Evolutionary conservation across 2,888 invertebrate genomes (phyloP), one percentile per base, ranked within the genome.

Genomic region (Dyspetes luteomarginatus): DNA sequence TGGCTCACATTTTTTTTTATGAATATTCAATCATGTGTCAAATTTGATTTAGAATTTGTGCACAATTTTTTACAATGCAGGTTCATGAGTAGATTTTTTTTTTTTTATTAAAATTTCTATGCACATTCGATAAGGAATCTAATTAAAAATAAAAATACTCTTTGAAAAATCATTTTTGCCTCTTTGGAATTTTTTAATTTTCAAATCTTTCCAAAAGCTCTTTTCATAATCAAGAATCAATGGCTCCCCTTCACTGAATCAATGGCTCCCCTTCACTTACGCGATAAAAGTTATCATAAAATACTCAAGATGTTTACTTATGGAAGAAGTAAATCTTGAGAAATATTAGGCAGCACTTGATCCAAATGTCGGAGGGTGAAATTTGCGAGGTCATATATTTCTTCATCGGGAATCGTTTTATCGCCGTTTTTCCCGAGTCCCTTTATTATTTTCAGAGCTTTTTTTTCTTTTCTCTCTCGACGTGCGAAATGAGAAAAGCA

Each of bases 261-360:
- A 56, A 73, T 56, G 55, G 7, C n/a, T n/a, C n/a, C n/a, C n/a
- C n/a, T 36, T 55, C 45, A 12, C 24, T 45, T 36, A 45, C 15
- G 67, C 48, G 30, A 60, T 65, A 69, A 74, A 73, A 77, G 81
- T 69, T 69, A 81, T 78, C 69, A 74, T 69, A 74, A 74, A 77
- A 74, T 74, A 41, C 69, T 69, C 64, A 58, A 74, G 77, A 78
- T 78, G 60, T 73, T 77, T 77, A 77, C 73, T 48, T 36, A 58
- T 56, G 62, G 73, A 69, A 60, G 45, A 76, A 55, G 68, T 28
- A 69, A 58, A 56, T 65, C 58, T 65, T 58, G n/a, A 67, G 56
- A 67, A 74, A 58, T 74, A 74, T 74, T 58, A 64, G 74, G 67
- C 73, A 43, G 60, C 68, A 64, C 77, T 77, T 73, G 36, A 68